A percentile compares a stretch with the other conserved stretches of the same genome.
Conservation (phyloP, 1,140 invertebrate genomes). For the Drosophila truncata region DNA sequence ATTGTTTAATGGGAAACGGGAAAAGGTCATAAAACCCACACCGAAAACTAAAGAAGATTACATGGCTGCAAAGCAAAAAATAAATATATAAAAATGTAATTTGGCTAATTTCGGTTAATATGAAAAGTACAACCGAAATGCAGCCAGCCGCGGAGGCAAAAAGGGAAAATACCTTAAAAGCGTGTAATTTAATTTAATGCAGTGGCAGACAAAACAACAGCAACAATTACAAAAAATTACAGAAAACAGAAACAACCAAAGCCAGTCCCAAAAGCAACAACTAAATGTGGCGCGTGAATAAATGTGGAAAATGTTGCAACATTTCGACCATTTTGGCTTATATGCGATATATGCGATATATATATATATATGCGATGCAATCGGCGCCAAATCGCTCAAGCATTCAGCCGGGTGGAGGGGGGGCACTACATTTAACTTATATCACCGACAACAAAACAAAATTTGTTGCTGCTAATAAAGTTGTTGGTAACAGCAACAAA, state of each 20-base stretch:
- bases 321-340: conserved; percentile 61
- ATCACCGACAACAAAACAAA: conserved; percentile 59
- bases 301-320: conserved; percentile 67
- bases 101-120: conserved; percentile 60
- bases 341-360: conserved; percentile 22
- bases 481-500: conserved; percentile 59
- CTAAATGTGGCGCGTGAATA: conserved; percentile 59
- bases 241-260: conserved; percentile 10
- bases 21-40: conserved; percentile 47
- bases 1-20: conserved; percentile 36
- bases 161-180: conserved; percentile 57
- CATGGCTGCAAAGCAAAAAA: conserved; percentile 18
- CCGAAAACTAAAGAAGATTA: conserved; percentile 30
- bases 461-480: conserved; percentile 63
- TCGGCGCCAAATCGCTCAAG: conserved; percentile 59
- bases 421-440: conserved; percentile 52
- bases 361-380: conserved; percentile 53
- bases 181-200: conserved; percentile 68
- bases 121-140: conserved; percentile 45
- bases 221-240: conserved; percentile 41
- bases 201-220: conserved; percentile 27
- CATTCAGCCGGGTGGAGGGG: conserved; percentile 18
- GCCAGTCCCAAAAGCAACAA: conserved; percentile 36
- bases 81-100: conserved; percentile 44
- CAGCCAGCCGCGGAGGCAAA: conserved; percentile 42